A percentile compares a stretch with the other conserved stretches of the same genome.
These are phyloP conservation scores for Mycetomoellerius zeteki DNA, from an alignment of 1,140 invertebrate genomes.

Conservation along the genomic window DNA sequence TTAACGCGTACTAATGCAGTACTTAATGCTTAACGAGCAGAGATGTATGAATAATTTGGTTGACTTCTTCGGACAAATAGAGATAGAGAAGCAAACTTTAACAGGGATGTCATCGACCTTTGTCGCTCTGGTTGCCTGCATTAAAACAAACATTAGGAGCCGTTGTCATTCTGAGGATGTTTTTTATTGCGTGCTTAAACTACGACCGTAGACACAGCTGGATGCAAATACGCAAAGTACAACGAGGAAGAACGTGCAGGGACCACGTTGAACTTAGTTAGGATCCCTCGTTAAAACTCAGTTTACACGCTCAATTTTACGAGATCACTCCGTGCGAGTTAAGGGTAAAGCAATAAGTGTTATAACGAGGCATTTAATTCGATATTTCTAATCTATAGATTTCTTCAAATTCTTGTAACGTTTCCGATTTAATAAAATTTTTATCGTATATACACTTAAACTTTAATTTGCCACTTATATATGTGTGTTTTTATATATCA, in stretches of 20 bases:
- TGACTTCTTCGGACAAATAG: neutral
- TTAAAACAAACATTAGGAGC: conserved; percentile 46
- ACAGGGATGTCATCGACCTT: conserved; percentile 32
- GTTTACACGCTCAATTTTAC: conserved; percentile 60
- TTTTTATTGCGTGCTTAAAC: conserved; percentile 52
- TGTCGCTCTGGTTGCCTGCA: conserved; percentile 28
- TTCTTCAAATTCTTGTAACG: neutral
- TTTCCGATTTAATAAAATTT: neutral
- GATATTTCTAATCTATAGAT: neutral
- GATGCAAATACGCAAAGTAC: conserved; percentile 52
- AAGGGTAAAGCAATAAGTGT: conserved; percentile 14
- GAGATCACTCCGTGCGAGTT: conserved; percentile 25
- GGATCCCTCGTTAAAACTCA: conserved; percentile 54
- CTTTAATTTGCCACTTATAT: neutral
- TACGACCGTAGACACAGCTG: conserved; percentile 58
- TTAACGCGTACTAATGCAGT: neutral
- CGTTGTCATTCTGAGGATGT: conserved; percentile 40
- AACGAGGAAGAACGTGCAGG: conserved; percentile 15
- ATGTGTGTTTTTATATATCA: neutral
- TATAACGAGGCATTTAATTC: conserved; percentile 45
- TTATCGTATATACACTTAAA: neutral
- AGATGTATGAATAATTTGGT: conserved; percentile 28
- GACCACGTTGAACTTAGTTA: conserved; percentile 48
- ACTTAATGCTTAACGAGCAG: conserved; percentile 6
- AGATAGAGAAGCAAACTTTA: conserved; percentile 24